phyloP scores from a whole-genome alignment of 2,113 vertebrate genomes.

The Benitochromis conjunctus region DNA sequence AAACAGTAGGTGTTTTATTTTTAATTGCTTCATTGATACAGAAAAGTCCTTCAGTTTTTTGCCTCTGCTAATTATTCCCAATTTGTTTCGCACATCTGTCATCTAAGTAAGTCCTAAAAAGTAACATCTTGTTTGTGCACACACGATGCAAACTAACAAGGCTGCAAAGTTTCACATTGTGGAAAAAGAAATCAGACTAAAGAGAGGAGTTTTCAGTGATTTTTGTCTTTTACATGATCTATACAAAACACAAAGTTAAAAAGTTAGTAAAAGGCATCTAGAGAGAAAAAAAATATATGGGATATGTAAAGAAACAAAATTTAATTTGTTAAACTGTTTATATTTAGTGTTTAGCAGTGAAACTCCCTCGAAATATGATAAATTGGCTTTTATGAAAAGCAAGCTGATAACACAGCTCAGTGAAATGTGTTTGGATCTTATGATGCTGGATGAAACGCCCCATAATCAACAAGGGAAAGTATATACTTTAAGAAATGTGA shows the following conservation, averaged over 20 bases:
- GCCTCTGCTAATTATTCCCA: background rate
- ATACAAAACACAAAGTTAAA: background rate
- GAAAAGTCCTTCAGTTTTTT: background rate
- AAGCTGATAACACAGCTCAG: background rate
- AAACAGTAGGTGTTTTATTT: background rate
- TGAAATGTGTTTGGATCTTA: background rate
- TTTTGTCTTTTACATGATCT: background rate
- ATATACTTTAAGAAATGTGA: background rate
- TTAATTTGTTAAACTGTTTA: background rate
- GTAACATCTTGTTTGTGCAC: background rate
- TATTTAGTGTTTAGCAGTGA: background rate
- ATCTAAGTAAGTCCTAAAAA: background rate
- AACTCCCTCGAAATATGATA: background rate
- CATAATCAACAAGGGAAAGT: background rate
- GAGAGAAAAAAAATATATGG: background rate
- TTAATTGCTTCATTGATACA: background rate
- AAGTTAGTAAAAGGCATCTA: background rate
- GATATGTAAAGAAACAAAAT: background rate
- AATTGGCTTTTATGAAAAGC: background rate
- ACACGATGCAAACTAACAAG: background rate
- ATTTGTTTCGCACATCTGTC: background rate
- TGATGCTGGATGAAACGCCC: background rate
- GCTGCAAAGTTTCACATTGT: background rate
- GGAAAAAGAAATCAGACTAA: background rate
- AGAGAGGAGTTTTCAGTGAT: background rate